Base-by-base conservation (phyloP, 2,888 invertebrate genomes). In the Callimorpha dominula region DNA sequence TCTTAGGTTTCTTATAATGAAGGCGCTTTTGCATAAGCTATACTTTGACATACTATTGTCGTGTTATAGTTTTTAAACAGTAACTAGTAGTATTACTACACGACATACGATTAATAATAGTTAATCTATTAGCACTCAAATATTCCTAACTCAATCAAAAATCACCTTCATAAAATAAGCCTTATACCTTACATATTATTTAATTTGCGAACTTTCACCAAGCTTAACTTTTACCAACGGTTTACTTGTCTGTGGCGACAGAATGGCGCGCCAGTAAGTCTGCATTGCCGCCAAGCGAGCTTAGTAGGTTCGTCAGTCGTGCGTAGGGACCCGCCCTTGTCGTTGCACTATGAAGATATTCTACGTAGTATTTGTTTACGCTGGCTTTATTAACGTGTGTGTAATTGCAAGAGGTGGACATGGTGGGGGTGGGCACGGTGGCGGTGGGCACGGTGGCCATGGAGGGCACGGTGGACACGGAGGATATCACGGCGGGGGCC, bases 281-380 rank as follows among this genome's bases (percentile, higher is more conserved):
- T 70, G 49, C 9, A 67, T 84, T 84, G 95, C 93, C 95, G 95
- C 92, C 95, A 81, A 76, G 78, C 75, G 85, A 85, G 86, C 89
- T 87, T 89, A 87, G 82, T 83, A 78, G 81, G 79, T 79, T 72
- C 89, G 90, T 86, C 94, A 95, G 95, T 95, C 89, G 90, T 84
- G 89, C 90, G 91, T 79, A 89, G 90, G 89, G 89, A 85, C 83
- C 88, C 91, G 91, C 88, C 91, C 91, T 81, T 82, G 81, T 80
- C 90, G 87, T 86, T 88, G 86, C 91, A 93, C 88, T 83, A 95
- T 94, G 94, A 86, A 88, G 78, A 74, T 85, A 74, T 74, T 87
- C 68, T 76, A 83, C 74, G 78, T 82, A 65, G 71, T 88, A 63
- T 83, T 88, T 77, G 74, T 90, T 79, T 87, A 85, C 73, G 68